Percentiles rank a stretch among this genome's conserved stretches.
phyloP scores from a whole-genome alignment of 2,888 invertebrate genomes.

The Brachynemurus nebulosus region DNA sequence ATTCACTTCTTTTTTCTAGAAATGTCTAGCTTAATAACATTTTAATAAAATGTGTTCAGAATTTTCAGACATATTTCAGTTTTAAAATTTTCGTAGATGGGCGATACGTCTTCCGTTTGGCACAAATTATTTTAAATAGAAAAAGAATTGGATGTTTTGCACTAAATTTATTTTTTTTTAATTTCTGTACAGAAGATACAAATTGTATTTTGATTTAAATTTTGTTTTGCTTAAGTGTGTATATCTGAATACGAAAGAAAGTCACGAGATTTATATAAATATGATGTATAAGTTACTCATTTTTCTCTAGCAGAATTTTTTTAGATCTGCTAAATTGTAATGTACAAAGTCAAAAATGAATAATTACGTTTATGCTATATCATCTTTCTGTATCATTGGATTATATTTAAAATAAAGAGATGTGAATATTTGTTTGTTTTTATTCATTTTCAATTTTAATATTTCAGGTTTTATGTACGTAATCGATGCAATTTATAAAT shows the following conservation, averaged over 20 bases:
- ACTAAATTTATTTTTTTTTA: background rate
- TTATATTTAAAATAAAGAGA: slow-evolving; percentile 2
- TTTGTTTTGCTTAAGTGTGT: slow-evolving; percentile 1
- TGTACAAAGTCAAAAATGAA: slow-evolving; percentile 1
- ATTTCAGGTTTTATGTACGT: too few species aligned
- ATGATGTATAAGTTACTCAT: background rate
- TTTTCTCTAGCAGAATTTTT: background rate
- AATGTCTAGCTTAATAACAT: too few species aligned
- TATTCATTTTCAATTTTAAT: too few species aligned
- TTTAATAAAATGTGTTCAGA: too few species aligned
- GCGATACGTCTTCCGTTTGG: slow-evolving; percentile 5
- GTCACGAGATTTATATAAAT: background rate
- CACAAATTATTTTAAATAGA: background rate
- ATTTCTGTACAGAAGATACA: background rate
- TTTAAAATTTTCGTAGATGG: background rate
- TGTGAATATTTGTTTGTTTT: too few species aligned
- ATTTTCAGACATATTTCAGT: too few species aligned
- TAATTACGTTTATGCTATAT: slow-evolving; percentile 1
- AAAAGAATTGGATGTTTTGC: slow-evolving; percentile 2
- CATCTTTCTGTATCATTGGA: slow-evolving; percentile 1
- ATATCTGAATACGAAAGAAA: background rate
- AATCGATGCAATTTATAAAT: too few species aligned
- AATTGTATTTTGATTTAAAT: slow-evolving; percentile 1
- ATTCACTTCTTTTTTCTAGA: too few species aligned
- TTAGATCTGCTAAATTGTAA: background rate